Base-by-base conservation (phyloP, 2,888 invertebrate genomes). In the Pristionchus entomophagus region DNA sequence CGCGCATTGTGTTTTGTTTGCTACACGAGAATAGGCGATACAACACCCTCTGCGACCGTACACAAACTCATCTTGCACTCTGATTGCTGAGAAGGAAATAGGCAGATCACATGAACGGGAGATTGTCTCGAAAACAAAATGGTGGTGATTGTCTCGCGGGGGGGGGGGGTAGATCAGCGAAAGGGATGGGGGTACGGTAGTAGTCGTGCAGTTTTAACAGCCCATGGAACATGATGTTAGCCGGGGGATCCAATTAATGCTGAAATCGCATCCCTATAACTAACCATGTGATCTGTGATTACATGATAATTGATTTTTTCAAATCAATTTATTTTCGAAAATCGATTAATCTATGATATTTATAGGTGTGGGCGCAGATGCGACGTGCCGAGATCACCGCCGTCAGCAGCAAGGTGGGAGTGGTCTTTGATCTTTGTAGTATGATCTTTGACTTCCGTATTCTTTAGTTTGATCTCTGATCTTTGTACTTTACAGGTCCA, bases 341-440 rank as follows among this genome's bases (percentile, higher is more conserved):
- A n/a, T n/a, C n/a, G n/a, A n/a, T n/a, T n/a, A n/a, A n/a, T n/a
- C n/a, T n/a, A n/a, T n/a, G 26, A 35, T 59, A 56, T 51, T 49
- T 81, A 19, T 51, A 89, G 89, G 89, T 89, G 32, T 89, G 89
- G 89, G 89, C 89, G 38, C 89, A 89, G 86, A 86, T 87, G 65
- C 87, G 89, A 19, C 83, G 89, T 22, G 88, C 88, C 17, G 87
- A 89, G 86, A 88, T 89, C 73, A 87, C 89, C 32, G 84, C 88
- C 41, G 81, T 80, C 22, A 87, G 87, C 35, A 85, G 82, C 35
- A 89, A 89, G 82, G 88, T 87, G 29, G 14, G 38, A 53, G 35
- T 8, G 2, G 77, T 26, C 62, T 17, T 22, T 62, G 69, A 69
- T 69, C 69, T 41, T 41, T 82, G 59, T 0, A 45, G 19, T 26